phyloP scores from a whole-genome alignment of 2,888 invertebrate genomes.

The Thymelicus acteon region DNA sequence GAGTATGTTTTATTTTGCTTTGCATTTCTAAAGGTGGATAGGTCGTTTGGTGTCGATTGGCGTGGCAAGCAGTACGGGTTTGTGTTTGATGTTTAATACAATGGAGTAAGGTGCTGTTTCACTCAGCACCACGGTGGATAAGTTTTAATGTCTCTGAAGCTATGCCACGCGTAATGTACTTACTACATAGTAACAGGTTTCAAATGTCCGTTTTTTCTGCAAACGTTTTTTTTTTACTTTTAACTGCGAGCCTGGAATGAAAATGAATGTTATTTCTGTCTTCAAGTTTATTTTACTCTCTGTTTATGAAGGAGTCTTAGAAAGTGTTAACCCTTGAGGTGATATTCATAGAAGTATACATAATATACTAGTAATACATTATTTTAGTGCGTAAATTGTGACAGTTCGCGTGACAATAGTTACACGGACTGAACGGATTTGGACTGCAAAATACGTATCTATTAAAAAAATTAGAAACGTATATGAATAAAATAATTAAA shows the following conservation, averaged over 20 bases:
- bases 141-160: background rate
- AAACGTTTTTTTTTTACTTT: constrained; percentile 32
- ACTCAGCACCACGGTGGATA: background rate
- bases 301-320: background rate
- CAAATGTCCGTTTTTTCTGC: constrained; percentile 32
- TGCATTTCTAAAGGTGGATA: background rate
- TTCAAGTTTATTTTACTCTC: constrained; percentile 5
- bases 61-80: background rate
- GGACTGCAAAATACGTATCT: no score
- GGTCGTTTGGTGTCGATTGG: background rate
- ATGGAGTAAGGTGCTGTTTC: constrained; percentile 32
- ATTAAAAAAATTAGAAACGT: no score
- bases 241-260: constrained; percentile 33
- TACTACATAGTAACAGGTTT: constrained; percentile 45
- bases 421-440: no score
- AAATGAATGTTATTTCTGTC: constrained; percentile 27
- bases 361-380: no score
- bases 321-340: background rate
- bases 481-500: no score
- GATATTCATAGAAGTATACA: no score
- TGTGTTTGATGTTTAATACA: constrained; percentile 13
- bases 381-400: no score
- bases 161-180: constrained; percentile 54
- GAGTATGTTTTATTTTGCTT: background rate
- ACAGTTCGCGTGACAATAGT: no score